Evolutionary conservation across 2,797 vertebrate species (phyloP), one percentile per base, ranked within the genome.

Genomic region (Phataginus tricuspis): DNA sequence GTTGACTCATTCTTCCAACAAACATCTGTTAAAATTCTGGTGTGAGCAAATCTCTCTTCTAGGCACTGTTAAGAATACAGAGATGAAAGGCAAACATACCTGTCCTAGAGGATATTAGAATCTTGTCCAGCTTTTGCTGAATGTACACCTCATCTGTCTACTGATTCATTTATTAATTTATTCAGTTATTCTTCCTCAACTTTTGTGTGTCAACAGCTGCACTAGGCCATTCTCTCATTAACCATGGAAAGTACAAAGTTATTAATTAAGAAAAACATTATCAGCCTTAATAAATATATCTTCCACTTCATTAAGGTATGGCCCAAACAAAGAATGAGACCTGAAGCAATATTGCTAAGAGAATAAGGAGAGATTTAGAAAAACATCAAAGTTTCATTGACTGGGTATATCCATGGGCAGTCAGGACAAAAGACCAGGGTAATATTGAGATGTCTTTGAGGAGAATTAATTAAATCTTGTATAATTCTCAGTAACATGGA

Each of bases 371-470:
- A 85, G 91, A n/a, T 21, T 74, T 45, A 45, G 13, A 82, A 19
- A 96, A 94, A 85, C 14, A 85, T 27, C 10, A 84, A 51, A 72
- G 51, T 72, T 78, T 87, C 61, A 45, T 95, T 88, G 86, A 85
- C 37, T 90, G 37, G 19, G 0, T 79, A 45, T 85, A 74, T 37
- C 31, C 13, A 15, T 39, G 14, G 49, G 8, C 1, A 71, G 14
- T 45, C 45, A 92, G 61, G 37, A 49, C n/a, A 75, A 94, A 86
- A 55, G 29, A 42, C n/a, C 23, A 49, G 31, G 4, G 11, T 29
- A 23, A 23, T 78, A 82, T 1, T 75, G 45, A 77, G 86, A 82
- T 82, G 7, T 72, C 12, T 86, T 88, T 93, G 61, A 72, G 53
- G 13, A 77, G 13, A 55, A 78, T 16, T 80, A 51, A 37, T 82